Evolutionary conservation across 2,113 vertebrate species (phyloP).

Genomic region (Ramphastos sulfuratus): DNA sequence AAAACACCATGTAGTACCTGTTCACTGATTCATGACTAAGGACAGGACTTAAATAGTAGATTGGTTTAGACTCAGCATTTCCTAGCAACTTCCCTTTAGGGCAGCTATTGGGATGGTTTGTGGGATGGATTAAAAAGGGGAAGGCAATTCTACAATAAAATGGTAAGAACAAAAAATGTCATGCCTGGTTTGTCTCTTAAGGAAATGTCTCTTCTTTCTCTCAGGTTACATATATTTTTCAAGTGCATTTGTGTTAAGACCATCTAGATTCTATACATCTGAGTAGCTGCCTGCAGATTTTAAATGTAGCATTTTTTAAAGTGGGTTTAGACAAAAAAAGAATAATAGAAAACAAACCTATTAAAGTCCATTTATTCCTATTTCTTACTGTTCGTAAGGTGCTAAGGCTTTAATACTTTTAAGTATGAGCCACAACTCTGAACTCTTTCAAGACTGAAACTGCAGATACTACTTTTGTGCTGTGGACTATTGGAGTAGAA

Average conservation of each 20-base stretch:
- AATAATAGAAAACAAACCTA: neutral
- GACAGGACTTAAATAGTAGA: neutral
- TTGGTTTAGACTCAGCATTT: neutral
- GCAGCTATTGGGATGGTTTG: neutral
- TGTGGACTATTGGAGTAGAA: neutral
- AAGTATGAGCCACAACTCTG: neutral
- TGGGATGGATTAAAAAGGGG: neutral
- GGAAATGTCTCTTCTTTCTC: neutral
- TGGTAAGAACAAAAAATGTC: neutral
- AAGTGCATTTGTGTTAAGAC: neutral
- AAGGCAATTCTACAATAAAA: neutral
- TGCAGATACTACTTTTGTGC: neutral
- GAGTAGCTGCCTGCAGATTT: neutral
- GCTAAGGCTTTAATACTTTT: neutral
- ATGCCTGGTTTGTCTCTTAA: neutral
- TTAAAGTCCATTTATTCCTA: neutral
- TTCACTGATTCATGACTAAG: constrained; percentile 43
- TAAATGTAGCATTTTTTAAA: neutral
- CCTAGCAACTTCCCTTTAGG: neutral
- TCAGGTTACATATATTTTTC: neutral
- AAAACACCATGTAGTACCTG: neutral
- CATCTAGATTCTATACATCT: neutral
- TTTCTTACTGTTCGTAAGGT: neutral
- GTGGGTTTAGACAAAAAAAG: neutral
- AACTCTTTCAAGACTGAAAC: neutral